Evolutionary conservation across 2,113 vertebrate genomes (phyloP), one percentile per base, ranked within the genome.

Genomic region (Lonchura striata): DNA sequence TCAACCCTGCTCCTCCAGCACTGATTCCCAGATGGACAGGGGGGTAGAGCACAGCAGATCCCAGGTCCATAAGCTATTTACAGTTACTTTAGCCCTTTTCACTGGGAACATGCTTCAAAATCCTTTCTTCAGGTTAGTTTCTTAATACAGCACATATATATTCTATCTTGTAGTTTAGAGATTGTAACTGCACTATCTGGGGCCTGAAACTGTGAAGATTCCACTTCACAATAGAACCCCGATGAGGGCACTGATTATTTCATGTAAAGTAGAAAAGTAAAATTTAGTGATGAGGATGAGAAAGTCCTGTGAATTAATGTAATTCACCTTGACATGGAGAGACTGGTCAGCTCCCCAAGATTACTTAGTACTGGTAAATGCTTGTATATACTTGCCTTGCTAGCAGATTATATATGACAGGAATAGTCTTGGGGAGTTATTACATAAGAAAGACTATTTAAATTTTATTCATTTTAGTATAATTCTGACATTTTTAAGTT

Each of bases 381-480:
- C 47, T 92, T 79, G 25, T n/a, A 50, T 21, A 39, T 30, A 89
- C 19, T 85, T 76, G 59, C 54, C 63, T 91, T 88, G 68, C 78
- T 74, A 74, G 64, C 35, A 80, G 75, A 94, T 87, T 83, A 54
- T 30, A 77, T 83, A 52, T 90, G 90, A 96, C 87, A 91, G 85
- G 87, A 81, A 77, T 56, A 92, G 78, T 91, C 85, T 71, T 86
- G 52, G 82, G 85, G 64, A 96, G 18, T 52, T 92, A 90, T 94
- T 96, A 81, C 49, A 47, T 90, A 90, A 96, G 74, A 33, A 88
- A 2, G 12, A 74, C 85, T 92, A 81, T 59, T 86, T 81, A 75
- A 95, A 95, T 61, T 95, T 91, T 65, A 74, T 85, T 91, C 33
- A 85, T 92, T 92, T 92, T 72, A 84, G 61, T 79, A 35, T 71